Conservation (phyloP, 2,113 vertebrate species). For the Zosterops pallidus region DNA sequence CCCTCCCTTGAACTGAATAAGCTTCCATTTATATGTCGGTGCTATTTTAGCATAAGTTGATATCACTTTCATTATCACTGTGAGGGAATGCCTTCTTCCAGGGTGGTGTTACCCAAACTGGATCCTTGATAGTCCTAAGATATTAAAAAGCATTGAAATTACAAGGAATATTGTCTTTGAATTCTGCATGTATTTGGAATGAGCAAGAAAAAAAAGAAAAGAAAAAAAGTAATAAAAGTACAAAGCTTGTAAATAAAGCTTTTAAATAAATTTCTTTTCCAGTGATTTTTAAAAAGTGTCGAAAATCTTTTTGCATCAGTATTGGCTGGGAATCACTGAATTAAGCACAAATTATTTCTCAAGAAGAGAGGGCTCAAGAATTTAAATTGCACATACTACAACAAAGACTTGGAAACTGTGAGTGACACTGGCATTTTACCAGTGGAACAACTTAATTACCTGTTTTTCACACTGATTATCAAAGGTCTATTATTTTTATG, state of each 20-base stretch:
- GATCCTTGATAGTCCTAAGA: not conserved
- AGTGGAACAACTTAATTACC: not conserved
- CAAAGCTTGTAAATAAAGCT: rapidly evolving
- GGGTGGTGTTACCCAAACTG: not conserved
- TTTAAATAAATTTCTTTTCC: not conserved
- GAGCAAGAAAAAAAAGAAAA: not conserved
- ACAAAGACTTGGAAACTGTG: not conserved
- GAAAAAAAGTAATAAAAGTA: not conserved
- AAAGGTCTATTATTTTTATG: not conserved
- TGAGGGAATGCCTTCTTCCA: not conserved
- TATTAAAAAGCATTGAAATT: not conserved
- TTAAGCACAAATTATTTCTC: not conserved
- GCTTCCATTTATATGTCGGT: not conserved
- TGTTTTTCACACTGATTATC: not conserved
- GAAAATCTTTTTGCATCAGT: not conserved
- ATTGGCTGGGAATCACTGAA: not conserved
- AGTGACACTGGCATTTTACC: not conserved
- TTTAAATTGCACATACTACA: not conserved
- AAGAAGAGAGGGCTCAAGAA: not conserved
- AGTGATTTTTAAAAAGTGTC: not conserved
- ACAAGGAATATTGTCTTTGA: not conserved
- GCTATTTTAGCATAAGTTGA: not conserved
- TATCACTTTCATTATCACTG: not conserved
- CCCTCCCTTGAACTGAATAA: not conserved
- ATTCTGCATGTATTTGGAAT: not conserved